Conservation (phyloP, 2,797 vertebrate genomes). For the Sciurus vulgaris region DNA sequence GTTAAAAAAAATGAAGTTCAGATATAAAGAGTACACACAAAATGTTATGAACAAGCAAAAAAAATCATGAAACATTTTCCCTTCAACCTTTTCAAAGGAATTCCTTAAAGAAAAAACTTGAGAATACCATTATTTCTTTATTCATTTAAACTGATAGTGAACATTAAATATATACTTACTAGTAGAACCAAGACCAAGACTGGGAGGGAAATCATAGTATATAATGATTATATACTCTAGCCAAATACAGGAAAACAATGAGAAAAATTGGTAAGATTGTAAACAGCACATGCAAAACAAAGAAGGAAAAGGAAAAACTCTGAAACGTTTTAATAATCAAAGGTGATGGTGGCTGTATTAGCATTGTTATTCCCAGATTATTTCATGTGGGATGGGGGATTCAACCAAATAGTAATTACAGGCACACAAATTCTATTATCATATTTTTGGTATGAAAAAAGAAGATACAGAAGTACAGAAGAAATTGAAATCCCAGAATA, state of each 20-base stretch:
- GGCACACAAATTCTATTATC: conserved; percentile 10
- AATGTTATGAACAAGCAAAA: too few relatives aligned
- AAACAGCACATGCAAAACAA: not conserved
- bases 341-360: not conserved
- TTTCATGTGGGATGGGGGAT: not conserved
- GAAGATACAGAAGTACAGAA: not conserved
- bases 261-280: not conserved
- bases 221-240: not conserved
- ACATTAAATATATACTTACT: conserved; percentile 9
- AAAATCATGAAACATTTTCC: too few relatives aligned
- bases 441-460: conserved; percentile 23
- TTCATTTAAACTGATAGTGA: not conserved
- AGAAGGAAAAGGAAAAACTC: not conserved
- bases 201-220: not conserved
- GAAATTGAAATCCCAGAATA: conserved; percentile 34
- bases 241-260: not conserved
- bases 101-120: too few relatives aligned
- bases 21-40: too few relatives aligned
- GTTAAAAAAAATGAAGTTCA: too few relatives aligned
- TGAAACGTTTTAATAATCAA: conserved; percentile 10
- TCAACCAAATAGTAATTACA: conserved; percentile 44
- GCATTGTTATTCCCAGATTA: conserved; percentile 19
- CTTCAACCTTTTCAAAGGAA: too few relatives aligned
- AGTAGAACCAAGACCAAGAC: not conserved
- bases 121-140: too few relatives aligned